These are phyloP conservation scores for Danio albolineatus DNA, from an alignment of 2,797 vertebrate genomes.

Conservation along the genomic window DNA sequence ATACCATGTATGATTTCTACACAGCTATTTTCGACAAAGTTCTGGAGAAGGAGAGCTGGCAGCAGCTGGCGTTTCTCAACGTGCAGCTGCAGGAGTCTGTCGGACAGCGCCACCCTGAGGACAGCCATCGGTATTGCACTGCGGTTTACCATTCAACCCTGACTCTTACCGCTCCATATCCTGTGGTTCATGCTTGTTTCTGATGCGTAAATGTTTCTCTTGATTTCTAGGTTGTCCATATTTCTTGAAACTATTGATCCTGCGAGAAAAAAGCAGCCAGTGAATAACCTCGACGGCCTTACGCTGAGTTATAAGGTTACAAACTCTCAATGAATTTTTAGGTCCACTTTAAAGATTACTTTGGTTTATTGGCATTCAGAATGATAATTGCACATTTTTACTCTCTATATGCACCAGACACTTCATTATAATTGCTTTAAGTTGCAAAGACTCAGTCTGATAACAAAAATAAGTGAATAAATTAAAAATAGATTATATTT, in stretches of 20 bases:
- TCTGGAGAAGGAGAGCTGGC: constrained; percentile 95
- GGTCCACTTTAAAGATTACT: background rate
- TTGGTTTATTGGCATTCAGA: background rate
- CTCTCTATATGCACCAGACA: no score
- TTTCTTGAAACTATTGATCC: constrained; percentile 89
- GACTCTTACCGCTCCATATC: background rate
- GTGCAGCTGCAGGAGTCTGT: constrained; percentile 95
- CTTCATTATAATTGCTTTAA: no score
- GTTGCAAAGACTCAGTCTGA: no score
- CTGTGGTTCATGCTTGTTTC: constrained; percentile 17
- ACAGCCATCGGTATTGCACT: constrained; percentile 86
- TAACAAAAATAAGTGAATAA: no score
- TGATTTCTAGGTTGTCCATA: constrained; percentile 85
- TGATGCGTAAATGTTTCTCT: constrained; percentile 2
- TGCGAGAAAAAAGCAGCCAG: constrained; percentile 92
- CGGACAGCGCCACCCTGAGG: constrained; percentile 92
- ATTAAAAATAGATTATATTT: no score
- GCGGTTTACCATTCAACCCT: background rate
- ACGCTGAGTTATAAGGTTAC: constrained; percentile 94
- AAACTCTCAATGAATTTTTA: background rate
- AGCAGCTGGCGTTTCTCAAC: constrained; percentile 93
- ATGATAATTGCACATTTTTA: background rate
- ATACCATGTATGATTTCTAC: constrained; percentile 99
- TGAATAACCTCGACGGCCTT: constrained; percentile 94
- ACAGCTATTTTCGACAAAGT: constrained; percentile 98